Conservation (phyloP, 2,888 invertebrate genomes). For the Hoplodrina ambigua region DNA sequence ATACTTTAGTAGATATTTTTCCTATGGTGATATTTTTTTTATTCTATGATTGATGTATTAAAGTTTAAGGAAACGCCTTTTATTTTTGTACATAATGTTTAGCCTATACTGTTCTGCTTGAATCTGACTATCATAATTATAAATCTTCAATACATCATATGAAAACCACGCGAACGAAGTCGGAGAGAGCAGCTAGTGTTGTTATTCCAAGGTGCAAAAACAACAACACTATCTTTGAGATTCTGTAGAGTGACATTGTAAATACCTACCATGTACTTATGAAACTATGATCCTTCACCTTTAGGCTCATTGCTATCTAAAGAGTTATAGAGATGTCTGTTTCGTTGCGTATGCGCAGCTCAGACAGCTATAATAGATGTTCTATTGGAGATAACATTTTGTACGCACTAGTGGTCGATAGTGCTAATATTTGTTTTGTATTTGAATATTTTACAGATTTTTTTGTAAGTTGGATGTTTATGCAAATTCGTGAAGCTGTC, state of each 20-base stretch:
- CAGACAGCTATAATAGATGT: slow-evolving; percentile 41
- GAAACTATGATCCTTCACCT: slow-evolving; percentile 61
- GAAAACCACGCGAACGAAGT: too few relatives aligned
- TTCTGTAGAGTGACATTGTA: slow-evolving; percentile 40
- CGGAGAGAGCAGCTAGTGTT: neutral
- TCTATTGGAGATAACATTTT: slow-evolving; percentile 24
- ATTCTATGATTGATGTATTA: too few relatives aligned
- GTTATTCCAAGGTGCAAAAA: slow-evolving; percentile 2
- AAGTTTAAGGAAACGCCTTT: too few relatives aligned
- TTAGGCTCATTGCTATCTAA: slow-evolving; percentile 54
- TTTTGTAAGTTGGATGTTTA: neutral
- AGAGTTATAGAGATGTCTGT: slow-evolving; percentile 18
- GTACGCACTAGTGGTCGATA: slow-evolving; percentile 6
- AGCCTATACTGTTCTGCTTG: too few relatives aligned
- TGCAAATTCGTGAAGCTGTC: slow-evolving; percentile 23
- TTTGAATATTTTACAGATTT: slow-evolving; percentile 16
- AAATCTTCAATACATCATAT: too few relatives aligned
- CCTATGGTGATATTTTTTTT: too few relatives aligned
- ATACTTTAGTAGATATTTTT: too few relatives aligned
- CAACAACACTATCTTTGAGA: slow-evolving; percentile 31
- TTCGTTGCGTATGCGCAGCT: slow-evolving; percentile 29
- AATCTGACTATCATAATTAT: too few relatives aligned
- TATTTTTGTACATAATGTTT: too few relatives aligned
- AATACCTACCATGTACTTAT: slow-evolving; percentile 14
- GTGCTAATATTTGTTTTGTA: slow-evolving; percentile 23